Percentiles rank a stretch among this genome's conserved stretches.
These are phyloP conservation scores for Stichopus horrens DNA, from an alignment of 53 echinoderm and acorn worm genomes.

Conservation along the genomic window DNA sequence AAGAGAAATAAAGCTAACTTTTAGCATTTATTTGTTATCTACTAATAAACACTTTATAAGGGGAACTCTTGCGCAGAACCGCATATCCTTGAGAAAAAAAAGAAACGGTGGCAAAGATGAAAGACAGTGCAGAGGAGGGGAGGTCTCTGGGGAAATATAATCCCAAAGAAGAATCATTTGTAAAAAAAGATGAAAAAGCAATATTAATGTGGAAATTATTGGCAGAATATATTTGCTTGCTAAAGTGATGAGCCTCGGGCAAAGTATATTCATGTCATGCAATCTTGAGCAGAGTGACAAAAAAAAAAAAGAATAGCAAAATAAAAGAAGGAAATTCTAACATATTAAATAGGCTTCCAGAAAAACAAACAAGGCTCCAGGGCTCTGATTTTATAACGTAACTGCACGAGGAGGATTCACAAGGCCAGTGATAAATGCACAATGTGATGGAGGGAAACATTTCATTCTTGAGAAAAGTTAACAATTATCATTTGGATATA, in stretches of 20 bases:
- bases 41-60: slow-evolving; percentile 23
- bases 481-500: not conserved
- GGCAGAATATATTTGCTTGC: slow-evolving; percentile 45
- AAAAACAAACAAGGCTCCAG: slow-evolving; percentile 19
- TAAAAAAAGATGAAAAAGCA: slow-evolving; percentile 35
- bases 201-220: slow-evolving; percentile 45
- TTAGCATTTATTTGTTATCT: slow-evolving; percentile 30
- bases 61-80: slow-evolving; percentile 4
- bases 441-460: too few relatives aligned
- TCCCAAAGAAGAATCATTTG: slow-evolving; percentile 26
- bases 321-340: slow-evolving; percentile 18
- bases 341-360: not conserved
- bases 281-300: slow-evolving; percentile 3
- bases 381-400: not conserved
- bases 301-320: not conserved
- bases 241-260: slow-evolving; percentile 41
- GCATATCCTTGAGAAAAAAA: slow-evolving; percentile 6
- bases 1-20: not conserved
- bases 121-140: slow-evolving; percentile 2
- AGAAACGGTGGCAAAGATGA: slow-evolving; percentile 1
- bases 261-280: slow-evolving; percentile 39
- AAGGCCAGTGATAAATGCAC: not conserved
- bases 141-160: slow-evolving; percentile 36
- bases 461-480: not conserved
- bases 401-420: not conserved